phyloP scores from a whole-genome alignment of 2,797 vertebrate species.

The Chrysocyon brachyurus region DNA sequence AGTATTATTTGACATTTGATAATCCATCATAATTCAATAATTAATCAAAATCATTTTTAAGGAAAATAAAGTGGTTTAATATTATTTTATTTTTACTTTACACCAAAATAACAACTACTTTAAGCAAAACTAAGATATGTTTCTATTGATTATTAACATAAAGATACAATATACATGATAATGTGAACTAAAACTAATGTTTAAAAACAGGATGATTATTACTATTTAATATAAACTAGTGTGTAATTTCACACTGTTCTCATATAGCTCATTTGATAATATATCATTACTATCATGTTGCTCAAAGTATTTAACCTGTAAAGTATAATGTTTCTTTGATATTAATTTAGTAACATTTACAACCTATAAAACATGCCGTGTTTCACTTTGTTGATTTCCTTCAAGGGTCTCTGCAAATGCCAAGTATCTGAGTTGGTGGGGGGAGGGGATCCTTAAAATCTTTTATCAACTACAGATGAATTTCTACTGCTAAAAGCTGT shows the following conservation, averaged over 20 bases:
- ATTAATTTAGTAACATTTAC: conserved; percentile 77
- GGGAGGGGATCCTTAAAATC: conserved; percentile 35
- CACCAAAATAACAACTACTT: neutral
- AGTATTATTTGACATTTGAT: neutral
- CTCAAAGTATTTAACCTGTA: conserved; percentile 78
- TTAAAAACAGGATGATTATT: conserved; percentile 56
- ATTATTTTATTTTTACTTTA: conserved; percentile 1
- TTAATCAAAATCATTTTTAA: neutral
- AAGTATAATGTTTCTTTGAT: conserved; percentile 70
- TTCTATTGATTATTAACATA: conserved; percentile 6
- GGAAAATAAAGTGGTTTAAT: neutral
- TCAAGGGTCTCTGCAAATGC: conserved; percentile 72
- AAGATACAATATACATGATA: neutral
- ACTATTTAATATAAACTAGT: conserved; percentile 55
- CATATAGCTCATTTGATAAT: conserved; percentile 64
- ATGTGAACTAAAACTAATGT: neutral
- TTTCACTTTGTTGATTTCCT: conserved; percentile 70
- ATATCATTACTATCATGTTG: conserved; percentile 67
- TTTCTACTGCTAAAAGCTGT: neutral
- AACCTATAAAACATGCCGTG: conserved; percentile 53
- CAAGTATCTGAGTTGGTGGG: neutral
- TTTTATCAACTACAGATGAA: conserved; percentile 66
- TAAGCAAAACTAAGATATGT: neutral
- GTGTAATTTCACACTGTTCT: neutral
- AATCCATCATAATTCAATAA: neutral